Evolutionary conservation across 1,140 invertebrate genomes (phyloP), one percentile per base, ranked within the genome.

Genomic region (Papilio machaon): DNA sequence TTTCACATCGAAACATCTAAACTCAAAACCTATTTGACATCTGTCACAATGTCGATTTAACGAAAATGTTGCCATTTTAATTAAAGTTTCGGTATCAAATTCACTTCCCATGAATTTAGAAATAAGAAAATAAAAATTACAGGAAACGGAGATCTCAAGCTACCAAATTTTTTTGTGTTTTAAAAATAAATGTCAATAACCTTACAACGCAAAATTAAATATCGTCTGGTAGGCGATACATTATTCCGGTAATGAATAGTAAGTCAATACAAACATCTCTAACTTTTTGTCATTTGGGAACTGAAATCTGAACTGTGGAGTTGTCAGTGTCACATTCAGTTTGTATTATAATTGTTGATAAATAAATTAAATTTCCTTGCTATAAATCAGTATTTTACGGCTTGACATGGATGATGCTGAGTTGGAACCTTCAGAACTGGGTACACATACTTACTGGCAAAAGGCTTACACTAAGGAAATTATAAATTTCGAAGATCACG

Each of bases 391-490:
- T 19, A 58, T n/a, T 58, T 58, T 58, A 58, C 54, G 8, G 9
- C 6, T 19, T 58, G 19, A 58, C 17, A 92, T 92, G 91, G 88
- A 89, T 8, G 89, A 90, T 19, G 49, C 85, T 13, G 97, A 97
- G 91, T 88, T 97, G n/a, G 92, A 95, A 73, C 91, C 96, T 2
- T 98, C 97, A 0, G 96, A 97, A 91, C 93, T 98, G 58, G 98
- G 98, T 35, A 98, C 97, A 0, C 95, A 96, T 84, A 95, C 97
- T 64, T 98, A 97, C 93, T 99, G 98, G 99, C 97, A 99, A 88
- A 94, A 96, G 73, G 95, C 96, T 13, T 99, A 99, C 91, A 92
- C 95, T 73, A 95, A 95, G 80, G 98, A 99, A 95, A 96, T 99
- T 52, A 93, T 95, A 47, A 98, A 98, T 92, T 99, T 97, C 90